Evolutionary conservation across 2,113 vertebrate genomes (phyloP), one percentile per base, ranked within the genome.

Genomic region (Neomonachus schauinslandi): DNA sequence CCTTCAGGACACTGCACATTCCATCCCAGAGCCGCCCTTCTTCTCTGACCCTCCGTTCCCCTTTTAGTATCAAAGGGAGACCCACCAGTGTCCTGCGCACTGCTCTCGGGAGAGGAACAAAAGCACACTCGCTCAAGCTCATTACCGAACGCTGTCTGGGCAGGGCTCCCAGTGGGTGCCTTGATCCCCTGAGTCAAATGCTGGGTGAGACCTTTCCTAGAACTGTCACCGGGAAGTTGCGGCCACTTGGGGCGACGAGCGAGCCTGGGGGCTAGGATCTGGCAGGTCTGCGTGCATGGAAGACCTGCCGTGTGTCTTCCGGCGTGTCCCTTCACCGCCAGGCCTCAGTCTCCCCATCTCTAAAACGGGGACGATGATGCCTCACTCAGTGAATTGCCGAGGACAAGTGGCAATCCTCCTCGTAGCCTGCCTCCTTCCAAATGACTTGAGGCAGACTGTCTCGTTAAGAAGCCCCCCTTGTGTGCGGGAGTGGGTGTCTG

Each of bases 221-320:
- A 57, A 39, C 31, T 7, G 61, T 4, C 55, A 10, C 14, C 0
- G 0, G 28, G 15, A n/a, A 33, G 53, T 1, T 1, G 53, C 13
- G 24, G 42, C 57, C 14, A 0, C 59, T 1, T 4, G 33, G 87
- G 67, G 31, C 1, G 0, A 14, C 2, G 11, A 71, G 42, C 13
- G 0, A 51, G 39, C 33, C 14, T 49, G 65, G 28, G 19, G 26
- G 8, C 59, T 5, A 5, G 69, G 80, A 1, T 2, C 39, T 3
- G 0, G 5, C 61, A 18, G 76, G 87, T 36, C 51, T 8, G 33
- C 0, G 0, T 10, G 22, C 2, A 0, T 46, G 0, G 2, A 36
- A 24, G 9, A 11, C 42, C 33, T 1, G 12, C 10, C 0, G 4
- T 16, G 71, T 57, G 59, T 28, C 10, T 81, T 36, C 24, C 22